Evolutionary conservation across 1,140 invertebrate genomes (phyloP).

Genomic region (Caenorhabditis tropicalis): DNA sequence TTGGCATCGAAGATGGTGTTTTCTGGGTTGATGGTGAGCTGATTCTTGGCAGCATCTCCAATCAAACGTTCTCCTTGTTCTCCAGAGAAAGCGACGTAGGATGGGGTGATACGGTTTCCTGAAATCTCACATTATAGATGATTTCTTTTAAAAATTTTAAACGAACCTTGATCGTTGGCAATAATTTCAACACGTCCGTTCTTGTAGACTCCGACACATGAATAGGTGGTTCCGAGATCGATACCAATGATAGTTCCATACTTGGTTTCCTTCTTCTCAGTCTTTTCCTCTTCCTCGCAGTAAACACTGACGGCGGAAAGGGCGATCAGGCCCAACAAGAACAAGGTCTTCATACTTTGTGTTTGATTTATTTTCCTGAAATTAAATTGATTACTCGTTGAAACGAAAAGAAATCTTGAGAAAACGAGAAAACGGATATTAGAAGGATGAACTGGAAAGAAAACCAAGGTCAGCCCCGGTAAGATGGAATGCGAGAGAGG

Average conservation of each 20-base stretch:
- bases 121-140: not conserved
- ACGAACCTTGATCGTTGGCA: slow-evolving; percentile 85
- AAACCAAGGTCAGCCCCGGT: not conserved
- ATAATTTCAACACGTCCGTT: slow-evolving; percentile 89
- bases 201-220: slow-evolving; percentile 78
- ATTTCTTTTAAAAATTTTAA: not conserved
- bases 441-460: not conserved
- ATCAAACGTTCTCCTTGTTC: slow-evolving; percentile 83
- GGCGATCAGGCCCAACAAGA: slow-evolving; percentile 54
- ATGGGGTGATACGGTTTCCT: slow-evolving; percentile 83
- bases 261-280: slow-evolving; percentile 66
- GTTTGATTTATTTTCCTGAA: not conserved
- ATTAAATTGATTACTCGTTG: not conserved
- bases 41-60: slow-evolving; percentile 80
- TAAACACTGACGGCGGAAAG: slow-evolving; percentile 51
- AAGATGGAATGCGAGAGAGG: not conserved
- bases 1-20: slow-evolving; percentile 88
- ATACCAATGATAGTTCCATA: slow-evolving; percentile 79
- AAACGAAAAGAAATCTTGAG: not conserved
- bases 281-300: slow-evolving; percentile 62
- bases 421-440: not conserved
- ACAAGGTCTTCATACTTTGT: slow-evolving; percentile 56
- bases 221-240: slow-evolving; percentile 98
- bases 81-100: slow-evolving; percentile 85
- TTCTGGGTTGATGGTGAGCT: slow-evolving; percentile 83